Base-by-base conservation (phyloP, 2,797 vertebrate genomes). In the Merluccius polli region DNA sequence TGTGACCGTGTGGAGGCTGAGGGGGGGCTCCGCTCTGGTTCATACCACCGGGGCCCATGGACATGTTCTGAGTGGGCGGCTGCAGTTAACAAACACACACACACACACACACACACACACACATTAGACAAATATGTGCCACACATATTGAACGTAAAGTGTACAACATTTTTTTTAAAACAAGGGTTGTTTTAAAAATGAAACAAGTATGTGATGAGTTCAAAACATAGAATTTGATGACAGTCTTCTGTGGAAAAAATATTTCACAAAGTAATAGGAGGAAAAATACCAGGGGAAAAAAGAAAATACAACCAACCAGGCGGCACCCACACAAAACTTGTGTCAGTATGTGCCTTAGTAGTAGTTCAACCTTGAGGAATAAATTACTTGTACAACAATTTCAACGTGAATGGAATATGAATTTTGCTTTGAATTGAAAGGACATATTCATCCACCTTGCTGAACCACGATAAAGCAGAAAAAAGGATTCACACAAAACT, bases 11-110 rank as follows among this genome's bases (percentile, higher is more conserved):
- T 35, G 97, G 96, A 32, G 97, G 94, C 86, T 97, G 97, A 74
- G 95, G 94, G 74, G 95, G 95, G 85, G 95, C 94, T 78, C 96
- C 97, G 7, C 95, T 96, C 90, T 95, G 98, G 94, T 90, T 98
- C 96, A 99, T 96, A 84, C 95, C 97, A 85, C 96, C 97, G 52
- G 97, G 96, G 89, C 96, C 97, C 96, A 99, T 96, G 85, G 97
- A 93, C 96, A 99, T 97, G 94, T 95, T 98, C 94, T 99, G 98
- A 91, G 97, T 96, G 84, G 98, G 98, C 80, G 96, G 97, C 98
- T 99, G 90, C 84, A 93, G 79, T 82, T 59, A 86, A 77, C 38
- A 75, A 15, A 75, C 32, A 82, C 36, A 87, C 30, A 88, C 81
- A 78, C 75, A 86, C 67, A 82, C 72, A 82, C 73, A 82, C 63